Base-by-base conservation (phyloP, 1,140 invertebrate species). In the Papilio helenus region DNA sequence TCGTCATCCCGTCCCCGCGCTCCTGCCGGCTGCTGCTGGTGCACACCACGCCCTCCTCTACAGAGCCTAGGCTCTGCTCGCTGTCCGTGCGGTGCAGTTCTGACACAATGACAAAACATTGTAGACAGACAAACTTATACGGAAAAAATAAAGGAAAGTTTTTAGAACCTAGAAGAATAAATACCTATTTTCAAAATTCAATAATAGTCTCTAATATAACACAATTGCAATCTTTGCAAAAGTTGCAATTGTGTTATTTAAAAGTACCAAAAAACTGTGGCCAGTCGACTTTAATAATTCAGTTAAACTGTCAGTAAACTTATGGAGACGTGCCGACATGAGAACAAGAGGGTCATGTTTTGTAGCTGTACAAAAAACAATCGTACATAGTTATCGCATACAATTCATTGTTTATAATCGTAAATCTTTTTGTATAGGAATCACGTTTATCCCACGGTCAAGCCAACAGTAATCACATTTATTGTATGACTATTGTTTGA, bases 31-130 rank as follows among this genome's bases (percentile, higher is more conserved):
- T 90, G 10, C 90, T 90, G 18, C 88, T 89, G 76, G 87, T 88
- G 51, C 88, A 89, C 81, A 90, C 88, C 79, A 85, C 80, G 9
- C 77, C 82, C 79, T 90, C 92, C 18, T 94, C 92, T 20, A 86
- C 85, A 0, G 92, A 93, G 8, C 81, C 87, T 72, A 92, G 80
- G 80, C 92, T 93, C 44, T 91, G 90, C 77, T 90, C 89, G 84
- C 92, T 93, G 85, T 92, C 92, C 5, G 90, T 89, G 46, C 92
- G 89, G 0, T 84, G 79, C 16, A 92, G 83, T 77, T 90, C 92
- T 92, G 80, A 18, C 0, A 1, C 12, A 65, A 3, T 51, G 16
- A 23, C 4, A 20, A 42, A 68, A 20, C 34, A 14, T 18, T 46
- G 2, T 14, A 46, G 12, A 39, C 34, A 39, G 34, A 8, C 3